Evolutionary conservation across 2,888 invertebrate genomes (phyloP).

Genomic region (Cantharis rufa): DNA sequence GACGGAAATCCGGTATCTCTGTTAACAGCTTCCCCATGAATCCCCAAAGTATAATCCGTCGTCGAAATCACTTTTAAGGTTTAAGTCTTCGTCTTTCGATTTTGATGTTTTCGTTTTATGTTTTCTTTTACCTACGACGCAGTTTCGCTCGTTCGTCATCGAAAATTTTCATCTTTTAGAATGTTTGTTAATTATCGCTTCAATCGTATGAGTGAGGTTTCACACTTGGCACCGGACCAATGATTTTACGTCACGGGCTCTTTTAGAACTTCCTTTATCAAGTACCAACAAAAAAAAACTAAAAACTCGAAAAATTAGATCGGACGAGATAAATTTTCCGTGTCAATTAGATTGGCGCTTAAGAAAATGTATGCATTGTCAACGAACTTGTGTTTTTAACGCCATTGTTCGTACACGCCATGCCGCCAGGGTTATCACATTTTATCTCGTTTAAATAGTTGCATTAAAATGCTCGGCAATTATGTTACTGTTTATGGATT

Average conservation of each 20-base stretch:
- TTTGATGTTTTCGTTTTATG: background rate
- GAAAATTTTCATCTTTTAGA: background rate
- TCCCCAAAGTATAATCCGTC: background rate
- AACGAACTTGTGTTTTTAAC: slow-evolving; percentile 19
- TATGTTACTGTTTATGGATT: slow-evolving; percentile 2
- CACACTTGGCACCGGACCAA: slow-evolving; percentile 24
- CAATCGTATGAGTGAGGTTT: slow-evolving; percentile 6
- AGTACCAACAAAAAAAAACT: background rate
- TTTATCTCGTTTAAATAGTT: slow-evolving; percentile 15
- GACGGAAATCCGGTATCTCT: slow-evolving; percentile 51
- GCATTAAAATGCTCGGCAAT: slow-evolving; percentile 12
- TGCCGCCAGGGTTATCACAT: slow-evolving; percentile 23
- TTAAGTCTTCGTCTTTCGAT: background rate
- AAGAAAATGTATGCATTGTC: slow-evolving; percentile 8
- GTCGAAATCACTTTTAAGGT: background rate
- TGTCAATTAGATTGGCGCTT: background rate
- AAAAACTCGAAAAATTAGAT: background rate
- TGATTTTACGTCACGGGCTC: slow-evolving; percentile 17
- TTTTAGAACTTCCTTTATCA: slow-evolving; percentile 23
- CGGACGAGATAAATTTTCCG: background rate
- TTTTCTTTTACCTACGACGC: background rate
- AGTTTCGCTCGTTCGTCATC: background rate
- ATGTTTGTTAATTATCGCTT: slow-evolving; percentile 17
- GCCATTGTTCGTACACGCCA: slow-evolving; percentile 15
- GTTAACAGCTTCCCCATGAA: slow-evolving; percentile 10